Evolutionary conservation across 2,797 vertebrate species (phyloP).

Genomic region (Sternarchorhynchus goeldii): DNA sequence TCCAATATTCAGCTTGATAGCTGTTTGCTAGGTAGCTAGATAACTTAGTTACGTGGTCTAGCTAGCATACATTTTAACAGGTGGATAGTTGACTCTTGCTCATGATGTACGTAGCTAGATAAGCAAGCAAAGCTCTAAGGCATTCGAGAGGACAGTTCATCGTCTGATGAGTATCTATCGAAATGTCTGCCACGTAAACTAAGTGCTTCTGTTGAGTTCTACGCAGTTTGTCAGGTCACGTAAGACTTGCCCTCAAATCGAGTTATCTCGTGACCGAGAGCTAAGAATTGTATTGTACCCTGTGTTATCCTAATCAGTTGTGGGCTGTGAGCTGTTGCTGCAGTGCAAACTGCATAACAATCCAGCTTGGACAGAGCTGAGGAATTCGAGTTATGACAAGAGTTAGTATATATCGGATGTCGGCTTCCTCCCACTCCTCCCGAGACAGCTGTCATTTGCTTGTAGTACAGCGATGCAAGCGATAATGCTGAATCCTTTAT

Average conservation of each 20-base stretch:
- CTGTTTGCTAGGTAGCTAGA: too few species aligned
- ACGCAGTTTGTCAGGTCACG: constrained; percentile 7
- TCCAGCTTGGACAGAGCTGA: background rate
- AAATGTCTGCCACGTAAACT: background rate
- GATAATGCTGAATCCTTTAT: background rate
- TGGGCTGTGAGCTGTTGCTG: background rate
- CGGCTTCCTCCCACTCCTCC: constrained; percentile 4
- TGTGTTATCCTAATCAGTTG: background rate
- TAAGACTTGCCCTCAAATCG: background rate
- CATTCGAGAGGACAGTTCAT: too few species aligned
- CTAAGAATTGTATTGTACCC: background rate
- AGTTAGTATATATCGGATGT: constrained; percentile 10
- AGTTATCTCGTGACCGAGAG: background rate
- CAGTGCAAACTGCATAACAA: constrained; percentile 6
- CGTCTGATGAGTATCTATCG: too few species aligned
- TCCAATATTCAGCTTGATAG: too few species aligned
- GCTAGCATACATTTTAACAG: too few species aligned
- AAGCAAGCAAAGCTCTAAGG: too few species aligned
- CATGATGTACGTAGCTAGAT: too few species aligned
- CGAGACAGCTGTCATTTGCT: constrained; percentile 59
- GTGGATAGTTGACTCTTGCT: too few species aligned
- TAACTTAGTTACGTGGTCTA: too few species aligned
- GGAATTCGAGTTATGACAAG: too few species aligned
- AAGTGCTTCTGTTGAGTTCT: background rate
- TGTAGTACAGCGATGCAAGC: background rate